A percentile compares a stretch with the other conserved stretches of the same genome.
Evolutionary conservation across 2,797 vertebrate genomes (phyloP).

Genomic region (Pygocentrus nattereri): DNA sequence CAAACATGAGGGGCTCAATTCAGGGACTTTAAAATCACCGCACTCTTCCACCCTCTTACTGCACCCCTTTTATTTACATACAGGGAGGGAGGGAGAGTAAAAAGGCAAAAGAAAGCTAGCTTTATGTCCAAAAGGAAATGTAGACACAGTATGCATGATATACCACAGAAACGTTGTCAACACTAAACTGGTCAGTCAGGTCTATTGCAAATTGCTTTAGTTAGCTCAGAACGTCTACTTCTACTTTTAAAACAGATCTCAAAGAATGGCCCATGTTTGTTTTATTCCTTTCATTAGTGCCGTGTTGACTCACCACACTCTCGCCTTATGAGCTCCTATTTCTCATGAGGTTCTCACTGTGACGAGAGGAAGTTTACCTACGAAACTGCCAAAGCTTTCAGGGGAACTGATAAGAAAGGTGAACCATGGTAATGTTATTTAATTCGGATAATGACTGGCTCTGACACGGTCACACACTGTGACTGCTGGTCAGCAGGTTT

Average conservation of each 20-base stretch:
- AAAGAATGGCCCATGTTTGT: neutral
- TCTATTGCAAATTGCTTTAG: too few species aligned
- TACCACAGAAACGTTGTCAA: too few species aligned
- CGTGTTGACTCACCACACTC: neutral
- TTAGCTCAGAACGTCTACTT: neutral
- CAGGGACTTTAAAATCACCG: too few species aligned
- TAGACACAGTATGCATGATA: too few species aligned
- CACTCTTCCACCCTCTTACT: too few species aligned
- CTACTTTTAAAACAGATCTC: neutral
- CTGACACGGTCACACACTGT: neutral
- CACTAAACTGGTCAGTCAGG: too few species aligned
- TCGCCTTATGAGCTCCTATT: neutral
- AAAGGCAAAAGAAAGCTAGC: too few species aligned
- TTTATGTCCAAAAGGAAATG: too few species aligned
- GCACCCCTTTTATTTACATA: too few species aligned
- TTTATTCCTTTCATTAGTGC: too few species aligned
- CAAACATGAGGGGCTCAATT: too few species aligned
- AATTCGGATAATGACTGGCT: slow-evolving; percentile 25
- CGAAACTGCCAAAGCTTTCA: slow-evolving; percentile 4
- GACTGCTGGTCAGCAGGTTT: slow-evolving; percentile 2
- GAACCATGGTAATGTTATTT: neutral
- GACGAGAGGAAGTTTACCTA: slow-evolving; percentile 8
- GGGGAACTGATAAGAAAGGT: slow-evolving; percentile 20
- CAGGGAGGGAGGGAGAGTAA: too few species aligned
- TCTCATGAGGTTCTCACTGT: neutral